These are phyloP conservation scores for Tretioscincus oriximinensis DNA, from an alignment of 2,113 vertebrate genomes.

Conservation along the genomic window DNA sequence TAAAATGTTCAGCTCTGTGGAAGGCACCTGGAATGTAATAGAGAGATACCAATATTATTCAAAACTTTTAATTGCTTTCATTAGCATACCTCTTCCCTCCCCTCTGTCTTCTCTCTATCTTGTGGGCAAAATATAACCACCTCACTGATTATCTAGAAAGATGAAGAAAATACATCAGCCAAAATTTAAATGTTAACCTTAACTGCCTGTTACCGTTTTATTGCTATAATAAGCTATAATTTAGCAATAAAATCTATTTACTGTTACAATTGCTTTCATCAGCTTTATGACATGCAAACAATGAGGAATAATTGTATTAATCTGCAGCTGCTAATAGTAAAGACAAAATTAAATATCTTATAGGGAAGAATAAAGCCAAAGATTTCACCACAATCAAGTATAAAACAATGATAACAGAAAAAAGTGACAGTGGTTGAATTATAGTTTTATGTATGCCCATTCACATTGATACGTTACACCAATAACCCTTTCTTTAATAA, in stretches of 20 bases:
- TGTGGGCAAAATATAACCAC: constrained; percentile 65
- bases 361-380: background rate
- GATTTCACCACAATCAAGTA: background rate
- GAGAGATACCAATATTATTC: constrained; percentile 68
- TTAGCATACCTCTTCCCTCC: constrained; percentile 39
- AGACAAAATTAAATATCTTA: background rate
- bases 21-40: constrained; percentile 73
- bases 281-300: constrained; percentile 66
- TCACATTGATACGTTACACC: background rate
- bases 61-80: constrained; percentile 74
- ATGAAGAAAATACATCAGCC: constrained; percentile 58
- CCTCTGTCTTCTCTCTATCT: constrained; percentile 54
- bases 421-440: background rate
- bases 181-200: constrained; percentile 56
- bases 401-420: background rate
- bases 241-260: constrained; percentile 76
- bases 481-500: background rate
- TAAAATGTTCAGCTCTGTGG: constrained; percentile 62
- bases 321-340: constrained; percentile 53
- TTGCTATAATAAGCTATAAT: constrained; percentile 62
- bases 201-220: constrained; percentile 63
- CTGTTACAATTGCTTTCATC: constrained; percentile 76
- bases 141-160: constrained; percentile 61
- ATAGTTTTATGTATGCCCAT: too few relatives aligned
- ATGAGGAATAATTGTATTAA: constrained; percentile 70